A percentile compares a stretch with the other conserved stretches of the same genome.
Conservation (phyloP, 1,140 invertebrate species). For the Nebria ingens region DNA sequence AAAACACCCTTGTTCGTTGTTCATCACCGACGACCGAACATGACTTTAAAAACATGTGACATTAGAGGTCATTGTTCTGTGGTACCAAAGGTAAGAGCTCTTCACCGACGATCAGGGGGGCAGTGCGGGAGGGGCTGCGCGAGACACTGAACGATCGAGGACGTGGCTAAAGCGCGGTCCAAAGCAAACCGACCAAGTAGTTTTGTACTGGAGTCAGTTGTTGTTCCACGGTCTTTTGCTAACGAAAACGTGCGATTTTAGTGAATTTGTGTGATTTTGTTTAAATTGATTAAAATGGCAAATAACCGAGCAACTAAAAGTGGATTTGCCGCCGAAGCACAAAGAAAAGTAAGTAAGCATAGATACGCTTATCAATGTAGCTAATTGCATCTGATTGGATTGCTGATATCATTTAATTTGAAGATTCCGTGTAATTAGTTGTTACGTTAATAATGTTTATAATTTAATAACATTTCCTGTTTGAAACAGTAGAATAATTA, state of each 20-base stretch:
- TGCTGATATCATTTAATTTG: no score
- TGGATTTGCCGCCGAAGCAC: constrained; percentile 87
- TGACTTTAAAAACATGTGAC: not conserved
- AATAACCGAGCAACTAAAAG: constrained; percentile 83
- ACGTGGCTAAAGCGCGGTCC: not conserved
- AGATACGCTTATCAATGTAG: no score
- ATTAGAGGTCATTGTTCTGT: not conserved
- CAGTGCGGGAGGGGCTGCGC: not conserved
- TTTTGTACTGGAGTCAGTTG: not conserved
- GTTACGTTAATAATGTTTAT: no score
- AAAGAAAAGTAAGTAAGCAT: constrained; percentile 75
- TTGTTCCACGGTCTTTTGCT: not conserved
- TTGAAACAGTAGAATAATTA: no score
- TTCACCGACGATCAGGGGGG: not conserved
- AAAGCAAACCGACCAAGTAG: not conserved
- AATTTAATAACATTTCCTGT: no score
- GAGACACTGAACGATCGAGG: not conserved
- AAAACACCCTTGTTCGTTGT: no score
- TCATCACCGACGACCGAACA: no score
- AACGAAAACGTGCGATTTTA: not conserved
- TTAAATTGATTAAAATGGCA: constrained; percentile 50
- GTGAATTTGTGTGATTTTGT: not conserved
- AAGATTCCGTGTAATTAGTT: no score
- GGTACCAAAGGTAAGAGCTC: not conserved
- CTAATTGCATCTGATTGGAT: no score